Conservation (phyloP, 1,140 invertebrate species). For the Helicoverpa zea region DNA sequence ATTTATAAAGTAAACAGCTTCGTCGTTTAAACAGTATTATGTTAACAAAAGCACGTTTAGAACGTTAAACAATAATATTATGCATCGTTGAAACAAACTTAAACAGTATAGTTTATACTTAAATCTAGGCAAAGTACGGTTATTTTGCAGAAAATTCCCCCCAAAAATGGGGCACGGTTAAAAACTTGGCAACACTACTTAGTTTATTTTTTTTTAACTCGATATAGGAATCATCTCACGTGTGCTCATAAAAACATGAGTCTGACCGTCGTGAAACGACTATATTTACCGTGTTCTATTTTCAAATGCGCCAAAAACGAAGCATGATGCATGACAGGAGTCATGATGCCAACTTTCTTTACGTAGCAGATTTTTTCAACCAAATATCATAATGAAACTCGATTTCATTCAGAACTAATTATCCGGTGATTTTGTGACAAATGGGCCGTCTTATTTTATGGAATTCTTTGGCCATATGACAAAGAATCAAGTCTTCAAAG, state of each 20-base stretch:
- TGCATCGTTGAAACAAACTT: neutral
- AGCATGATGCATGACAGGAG: conserved; percentile 28
- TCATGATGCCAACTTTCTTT: conserved; percentile 30
- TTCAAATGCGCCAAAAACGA: conserved; percentile 41
- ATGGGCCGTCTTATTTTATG: no score
- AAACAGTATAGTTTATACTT: neutral
- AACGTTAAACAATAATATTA: conserved; percentile 11
- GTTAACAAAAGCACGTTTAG: neutral
- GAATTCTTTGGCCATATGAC: no score
- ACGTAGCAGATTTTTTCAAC: conserved; percentile 9
- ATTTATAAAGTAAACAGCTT: conserved; percentile 20
- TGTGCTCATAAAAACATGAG: conserved; percentile 16
- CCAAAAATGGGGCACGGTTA: neutral
- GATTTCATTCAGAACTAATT: conserved; percentile 6
- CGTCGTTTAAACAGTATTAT: neutral
- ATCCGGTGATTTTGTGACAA: no score
- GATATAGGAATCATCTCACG: conserved; percentile 9
- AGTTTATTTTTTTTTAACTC: neutral
- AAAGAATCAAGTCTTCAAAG: no score
- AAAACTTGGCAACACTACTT: neutral
- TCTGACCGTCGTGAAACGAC: conserved; percentile 18
- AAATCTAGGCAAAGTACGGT: neutral
- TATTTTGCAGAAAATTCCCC: neutral
- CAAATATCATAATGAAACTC: no score
- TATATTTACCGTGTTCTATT: conserved; percentile 41